Base-by-base conservation (phyloP, 1,140 invertebrate genomes). In the Heliconius congener region DNA sequence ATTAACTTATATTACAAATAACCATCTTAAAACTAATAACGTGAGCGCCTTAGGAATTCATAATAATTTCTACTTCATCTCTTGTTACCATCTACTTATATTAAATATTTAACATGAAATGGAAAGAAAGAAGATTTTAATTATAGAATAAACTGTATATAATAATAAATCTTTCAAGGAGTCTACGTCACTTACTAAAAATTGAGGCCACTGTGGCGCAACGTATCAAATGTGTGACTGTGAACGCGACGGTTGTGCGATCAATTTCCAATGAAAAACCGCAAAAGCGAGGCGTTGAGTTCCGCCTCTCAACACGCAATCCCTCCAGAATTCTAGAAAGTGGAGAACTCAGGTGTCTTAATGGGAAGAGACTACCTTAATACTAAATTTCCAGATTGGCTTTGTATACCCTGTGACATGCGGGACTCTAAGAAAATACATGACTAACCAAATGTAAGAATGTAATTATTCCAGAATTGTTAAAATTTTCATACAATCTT, bases 51-150 rank as follows among this genome's bases (percentile, higher is more conserved):
- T 66, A 66, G 60, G 27, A 30, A 8, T 30, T 66, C 60, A 18
- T 66, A 66, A 66, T 66, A 66, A 27, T 66, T 66, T 66, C 60
- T 66, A 66, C 60, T 30, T 66, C 27, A 66, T 66, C 60, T 66
- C 23, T 66, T 66, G 57, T 27, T 66, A 11, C 60, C 60, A 6
- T 66, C 60, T 13, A 16, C 27, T 66, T 66, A 30, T 66, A 66
- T 66, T 66, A 30, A 66, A 66, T 5, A 66, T 66, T 66, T 16
- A 66, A 9, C 13, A 30, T 66, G 18, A 60, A 60, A 66, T 66
- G 55, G 1, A 66, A 66, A 66, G 11, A 66, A 66, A 66, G n/a
- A 30, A 66, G 57, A 3, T 27, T 27, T 27, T 60, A 60, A 60
- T 23, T 9, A 60, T 3, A 23, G 0, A 23, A 60, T 19, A 60